Percentiles rank a stretch among this genome's conserved stretches.
Evolutionary conservation across 2,113 vertebrate genomes (phyloP).

Genomic region (Dermatemys mawii): DNA sequence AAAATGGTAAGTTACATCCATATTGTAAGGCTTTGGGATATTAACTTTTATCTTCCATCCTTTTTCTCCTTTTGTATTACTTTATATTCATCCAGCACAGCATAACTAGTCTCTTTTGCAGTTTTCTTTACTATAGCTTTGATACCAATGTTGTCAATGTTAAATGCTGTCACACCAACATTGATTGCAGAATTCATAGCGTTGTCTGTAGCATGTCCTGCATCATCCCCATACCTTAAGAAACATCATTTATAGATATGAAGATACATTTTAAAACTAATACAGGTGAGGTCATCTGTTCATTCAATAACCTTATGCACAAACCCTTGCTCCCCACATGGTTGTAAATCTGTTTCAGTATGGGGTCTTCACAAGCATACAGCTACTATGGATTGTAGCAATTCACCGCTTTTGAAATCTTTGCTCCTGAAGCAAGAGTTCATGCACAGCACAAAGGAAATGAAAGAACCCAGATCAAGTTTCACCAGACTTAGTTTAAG

Average conservation of each 20-base stretch:
- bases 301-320: neutral
- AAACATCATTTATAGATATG: slow-evolving; percentile 1
- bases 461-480: neutral
- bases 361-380: neutral
- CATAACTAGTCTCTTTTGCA: slow-evolving; percentile 90
- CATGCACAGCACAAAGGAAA: neutral
- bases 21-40: slow-evolving; percentile 68
- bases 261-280: neutral
- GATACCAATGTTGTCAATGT: slow-evolving; percentile 94
- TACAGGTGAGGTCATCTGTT: neutral
- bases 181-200: slow-evolving; percentile 96
- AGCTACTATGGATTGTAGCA: neutral
- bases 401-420: neutral
- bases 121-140: slow-evolving; percentile 95
- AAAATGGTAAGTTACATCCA: slow-evolving; percentile 35
- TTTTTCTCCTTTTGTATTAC: slow-evolving; percentile 77
- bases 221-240: slow-evolving; percentile 91
- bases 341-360: neutral
- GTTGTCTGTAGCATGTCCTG: slow-evolving; percentile 90
- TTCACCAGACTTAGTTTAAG: neutral
- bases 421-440: neutral
- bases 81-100: slow-evolving; percentile 92
- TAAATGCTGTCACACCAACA: slow-evolving; percentile 92
- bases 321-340: neutral
- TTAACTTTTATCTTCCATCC: slow-evolving; percentile 56